Evolutionary conservation across 2,888 invertebrate species (phyloP), one percentile per base, ranked within the genome.

Genomic region (Ectobius pallidus): DNA sequence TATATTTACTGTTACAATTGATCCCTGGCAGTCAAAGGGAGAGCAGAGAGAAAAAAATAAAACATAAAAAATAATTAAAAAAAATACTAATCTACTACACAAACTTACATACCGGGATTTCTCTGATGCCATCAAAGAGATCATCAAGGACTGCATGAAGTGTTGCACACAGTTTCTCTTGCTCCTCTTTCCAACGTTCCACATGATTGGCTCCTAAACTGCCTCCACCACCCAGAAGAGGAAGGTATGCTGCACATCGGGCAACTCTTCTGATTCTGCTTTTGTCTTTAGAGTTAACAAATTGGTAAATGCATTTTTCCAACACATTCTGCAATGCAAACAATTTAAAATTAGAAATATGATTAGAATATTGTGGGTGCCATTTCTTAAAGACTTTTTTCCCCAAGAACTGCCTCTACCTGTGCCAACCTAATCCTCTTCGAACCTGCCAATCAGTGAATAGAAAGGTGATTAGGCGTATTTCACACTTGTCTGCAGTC

Each of bases 221-320:
- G 16, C 75, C 75, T 7, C 62, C 73, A 32, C 74, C 71, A 25
- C 75, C 73, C 18, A 75, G 30, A 39, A 70, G 69, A 11, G 75
- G 70, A 7, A 75, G 22, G 14, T 67, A 62, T 11, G 74, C 70
- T 52, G 72, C 49, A 58, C 75, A 75, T 14, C 65, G 42, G 25
- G 73, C 69, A 18, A 65, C 67, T 14, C 69, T 44, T 2, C 27
- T 30, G 14, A 73, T 65, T 25, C 69, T 20, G 6, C 22, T n/a
- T 3, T 6, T 14, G 20, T 70, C 70, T 18, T 11, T 32, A 20
- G 30, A 44, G 58, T 70, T 72, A 30, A 70, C 67, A 22, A 44
- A 44, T 7, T 67, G 55, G 20, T 72, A 27, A 39, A 74, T 18
- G 30, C 65, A 46, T 44, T 70, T 49, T 49, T 74, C 74, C 67